Evolutionary conservation across 2,113 vertebrate species (phyloP), one percentile per base, ranked within the genome.

Genomic region (Gasterosteus nipponicus): DNA sequence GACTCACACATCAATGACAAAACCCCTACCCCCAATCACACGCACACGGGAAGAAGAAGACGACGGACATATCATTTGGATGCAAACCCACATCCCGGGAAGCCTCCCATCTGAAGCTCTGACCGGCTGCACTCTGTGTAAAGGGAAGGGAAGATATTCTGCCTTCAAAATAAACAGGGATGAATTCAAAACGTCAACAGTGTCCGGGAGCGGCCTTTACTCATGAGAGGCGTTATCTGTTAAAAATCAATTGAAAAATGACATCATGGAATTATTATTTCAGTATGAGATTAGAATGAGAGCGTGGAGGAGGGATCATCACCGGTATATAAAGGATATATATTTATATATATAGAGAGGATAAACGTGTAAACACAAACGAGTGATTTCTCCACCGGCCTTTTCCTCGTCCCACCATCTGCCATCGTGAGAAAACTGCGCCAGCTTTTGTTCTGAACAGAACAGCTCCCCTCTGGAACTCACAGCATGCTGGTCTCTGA

Each of bases 1-100:
- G 91, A 93, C 90, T 93, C 92, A 93, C 90, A 82, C 89, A 63
- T 89, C 88, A 92, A 77, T 85, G 89, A 89, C 81, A 86, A 75
- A 86, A 81, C 84, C 83, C 86, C 51, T 10, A 39, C 62, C 76
- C 70, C 58, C 72, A 69, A 31, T 71, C 70, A 9, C 75, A 47
- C 62, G 68, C n/a, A 63, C 63, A 38, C 73, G 54, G 22, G 68
- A 62, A 19, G 57, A 59, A 16, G 35, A n/a, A 58, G 54, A 74
- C 58, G 58, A 74, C 81, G 82, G 73, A 86, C 61, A 72, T 91
- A 83, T 87, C 85, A 89, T 91, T 89, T 89, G 82, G 86, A 92
- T 89, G 83, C 85, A 77, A 77, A 82, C 69, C 81, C 89, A 88
- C 88, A 86, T 92, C 87, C 86, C 83, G 78, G 87, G 85, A 85